Evolutionary conservation across 2,888 invertebrate species (phyloP), one percentile per base, ranked within the genome.

Genomic region (Ophion costatus): DNA sequence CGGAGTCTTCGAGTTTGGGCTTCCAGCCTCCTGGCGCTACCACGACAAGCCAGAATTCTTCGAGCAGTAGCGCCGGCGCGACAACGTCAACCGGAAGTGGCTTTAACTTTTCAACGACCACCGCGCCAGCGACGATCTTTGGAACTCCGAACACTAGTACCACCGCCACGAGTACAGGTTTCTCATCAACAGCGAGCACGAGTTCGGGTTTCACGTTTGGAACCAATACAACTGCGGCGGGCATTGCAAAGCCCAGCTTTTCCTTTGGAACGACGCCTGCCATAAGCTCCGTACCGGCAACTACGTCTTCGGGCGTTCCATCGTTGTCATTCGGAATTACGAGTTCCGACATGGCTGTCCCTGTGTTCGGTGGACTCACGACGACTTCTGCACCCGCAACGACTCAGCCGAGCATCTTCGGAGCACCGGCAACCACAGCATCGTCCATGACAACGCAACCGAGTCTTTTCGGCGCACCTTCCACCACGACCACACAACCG

Each of bases 391-490:
- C 84, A 59, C 14, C 80, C 5, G 56, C 80, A 6, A 66, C 6
- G 24, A 51, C 63, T 6, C 56, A 77, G 10, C 63, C 83, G 10
- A 84, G 83, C 56, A 63, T 85, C 3, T 89, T 89, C 33, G 86
- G 87, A n/a, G 38, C 75, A 20, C 66, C 84, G 10, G 20, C 85
- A 22, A 87, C 80, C 6, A 38, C 9, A 1, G 38, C 51, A 4
- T 75, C 42, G 9, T 11, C 64, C 17, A 66, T 78, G 7, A 45
- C 75, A 7, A 33, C 75, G 20, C 83, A 80, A 17, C 38, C 80
- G 66, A 75, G 38, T 57, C 38, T 80, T 7, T 86, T 89, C 83
- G 89, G 88, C 29, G 63, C 84, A 24, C 17, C 75, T 1, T 74
- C 38, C 20, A 20, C 64, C 17, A 67, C 81, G 7, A 45, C 75